Evolutionary conservation across 2,797 vertebrate species (phyloP), one percentile per base, ranked within the genome.

Genomic region (Sebastes cheni): DNA sequence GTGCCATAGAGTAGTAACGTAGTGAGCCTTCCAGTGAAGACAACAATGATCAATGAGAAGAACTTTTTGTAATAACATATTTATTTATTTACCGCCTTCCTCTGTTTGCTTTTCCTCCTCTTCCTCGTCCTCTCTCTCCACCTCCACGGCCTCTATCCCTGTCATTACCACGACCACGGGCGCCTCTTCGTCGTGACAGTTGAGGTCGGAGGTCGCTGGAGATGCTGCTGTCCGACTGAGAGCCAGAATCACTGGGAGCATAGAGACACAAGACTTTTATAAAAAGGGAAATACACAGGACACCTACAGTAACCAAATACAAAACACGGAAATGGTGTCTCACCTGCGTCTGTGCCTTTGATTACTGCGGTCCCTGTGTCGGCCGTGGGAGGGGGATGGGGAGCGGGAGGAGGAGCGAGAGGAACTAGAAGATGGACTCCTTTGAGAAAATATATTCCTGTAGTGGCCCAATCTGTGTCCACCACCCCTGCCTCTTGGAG

Each of bases 391-490:
- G 27, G 97, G 97, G 2, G 97, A 98, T 1, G 97, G 97, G 1
- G 97, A 97, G 77, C 95, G 94, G 1, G 97, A 98, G 4, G 97
- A 96, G 0, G 98, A 99, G 46, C 89, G 93, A 0, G 96, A 97
- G 4, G 97, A 97, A 83, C 95, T 96, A 54, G 97, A 97, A 6
- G 97, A 97, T 3, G 97, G 97, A 89, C 97, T 98, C 84, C 96
- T 95, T 79, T 98, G 97, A 85, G 97, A 97, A 92, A 99, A 98
- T 34, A 99, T 96, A 52, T 99, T 99, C 59, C 97, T 96, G 87
- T 98, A 98, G 79, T 97, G 95, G 10, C 96, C 96, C 77, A 96
- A 78, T 75, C 95, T 88, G 68, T 96, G 93, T 79, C 92, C 90
- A 71, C 75, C 81, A 74, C 94, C 89, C 77, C 95, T 88, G 78